Percentiles rank a stretch among this genome's conserved stretches.
Conservation (phyloP, 53 echinoderm and acorn worm genomes). For the Holothuria scabra region DNA sequence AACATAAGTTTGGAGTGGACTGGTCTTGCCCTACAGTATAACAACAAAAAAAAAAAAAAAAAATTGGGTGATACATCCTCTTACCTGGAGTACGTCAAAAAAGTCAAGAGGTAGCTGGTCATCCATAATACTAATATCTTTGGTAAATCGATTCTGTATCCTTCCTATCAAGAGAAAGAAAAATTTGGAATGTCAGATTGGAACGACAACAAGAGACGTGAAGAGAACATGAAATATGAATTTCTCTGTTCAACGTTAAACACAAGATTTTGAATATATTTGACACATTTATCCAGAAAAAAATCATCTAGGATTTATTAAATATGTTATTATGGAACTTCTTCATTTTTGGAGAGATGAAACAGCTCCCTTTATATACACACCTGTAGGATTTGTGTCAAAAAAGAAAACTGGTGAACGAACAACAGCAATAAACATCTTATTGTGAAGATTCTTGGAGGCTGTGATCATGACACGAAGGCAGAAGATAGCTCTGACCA, state of each 20-base stretch:
- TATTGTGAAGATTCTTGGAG: constrained; percentile 81
- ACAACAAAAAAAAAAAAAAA: too few relatives aligned
- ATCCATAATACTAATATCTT: constrained; percentile 96
- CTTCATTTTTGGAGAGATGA: too few relatives aligned
- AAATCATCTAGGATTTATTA: too few relatives aligned
- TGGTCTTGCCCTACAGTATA: too few relatives aligned
- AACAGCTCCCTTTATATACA: neutral
- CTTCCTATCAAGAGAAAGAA: constrained; percentile 64
- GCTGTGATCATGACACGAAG: constrained; percentile 82
- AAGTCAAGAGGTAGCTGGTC: constrained; percentile 87
- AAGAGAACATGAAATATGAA: neutral
- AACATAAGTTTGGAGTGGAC: too few relatives aligned
- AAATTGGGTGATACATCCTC: too few relatives aligned
- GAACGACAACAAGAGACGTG: too few relatives aligned
- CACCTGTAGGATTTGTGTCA: constrained; percentile 90
- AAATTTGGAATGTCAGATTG: too few relatives aligned
- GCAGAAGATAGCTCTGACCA: constrained; percentile 65
- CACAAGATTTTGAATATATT: too few relatives aligned
- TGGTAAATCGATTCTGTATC: constrained; percentile 95
- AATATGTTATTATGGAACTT: too few relatives aligned
- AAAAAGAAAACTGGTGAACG: constrained; percentile 85
- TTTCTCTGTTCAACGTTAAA: too few relatives aligned
- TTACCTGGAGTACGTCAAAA: constrained; percentile 93
- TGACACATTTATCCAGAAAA: too few relatives aligned
- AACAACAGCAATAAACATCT: constrained; percentile 84